Percentiles rank a stretch among this genome's conserved stretches.
These are phyloP conservation scores for Linepithema humile DNA, from an alignment of 1,140 invertebrate genomes.

Conservation along the genomic window DNA sequence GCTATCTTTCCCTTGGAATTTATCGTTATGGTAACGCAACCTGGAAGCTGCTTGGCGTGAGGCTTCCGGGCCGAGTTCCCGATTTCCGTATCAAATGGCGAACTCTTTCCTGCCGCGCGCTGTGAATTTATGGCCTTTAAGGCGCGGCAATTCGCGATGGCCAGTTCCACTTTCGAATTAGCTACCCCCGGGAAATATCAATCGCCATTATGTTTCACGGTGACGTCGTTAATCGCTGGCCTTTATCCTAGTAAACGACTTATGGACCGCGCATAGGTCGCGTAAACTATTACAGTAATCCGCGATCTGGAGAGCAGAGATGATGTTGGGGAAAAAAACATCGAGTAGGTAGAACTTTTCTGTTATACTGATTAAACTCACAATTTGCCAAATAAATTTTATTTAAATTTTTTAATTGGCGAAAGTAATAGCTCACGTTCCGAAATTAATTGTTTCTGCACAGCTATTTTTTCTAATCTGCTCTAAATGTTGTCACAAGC, in stretches of 20 bases:
- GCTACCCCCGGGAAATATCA: slow-evolving; percentile 21
- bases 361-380: neutral
- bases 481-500: neutral
- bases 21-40: slow-evolving; percentile 79
- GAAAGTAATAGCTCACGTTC: neutral
- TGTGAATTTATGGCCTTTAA: slow-evolving; percentile 69
- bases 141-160: slow-evolving; percentile 12
- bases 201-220: neutral
- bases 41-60: slow-evolving; percentile 75
- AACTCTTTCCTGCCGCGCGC: slow-evolving; percentile 70
- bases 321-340: neutral
- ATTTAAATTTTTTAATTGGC: neutral
- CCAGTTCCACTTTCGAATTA: slow-evolving; percentile 40
- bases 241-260: neutral
- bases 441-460: neutral
- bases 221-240: neutral
- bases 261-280: neutral
- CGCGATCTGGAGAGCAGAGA: neutral
- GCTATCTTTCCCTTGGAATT: slow-evolving; percentile 74
- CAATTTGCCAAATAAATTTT: neutral
- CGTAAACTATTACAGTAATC: neutral
- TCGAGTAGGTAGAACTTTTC: neutral
- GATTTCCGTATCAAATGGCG: slow-evolving; percentile 78
- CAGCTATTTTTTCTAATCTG: neutral
- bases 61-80: slow-evolving; percentile 75